Evolutionary conservation across 2,888 invertebrate species (phyloP).

Genomic region (Campoplex capitator): DNA sequence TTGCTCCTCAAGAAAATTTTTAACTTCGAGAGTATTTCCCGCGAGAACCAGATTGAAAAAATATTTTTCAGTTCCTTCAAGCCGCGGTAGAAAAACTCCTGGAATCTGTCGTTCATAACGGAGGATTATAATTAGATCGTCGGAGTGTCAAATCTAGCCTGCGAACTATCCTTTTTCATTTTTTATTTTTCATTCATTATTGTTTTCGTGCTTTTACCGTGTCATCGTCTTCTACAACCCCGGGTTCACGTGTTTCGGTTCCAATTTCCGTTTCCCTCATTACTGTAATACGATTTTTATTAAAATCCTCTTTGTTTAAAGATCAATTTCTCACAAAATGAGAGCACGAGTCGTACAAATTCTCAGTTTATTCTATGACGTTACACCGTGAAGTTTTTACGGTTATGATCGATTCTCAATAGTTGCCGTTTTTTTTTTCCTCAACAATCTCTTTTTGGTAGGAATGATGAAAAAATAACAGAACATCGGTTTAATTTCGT

Average conservation of each 20-base stretch:
- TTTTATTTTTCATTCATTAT: no score
- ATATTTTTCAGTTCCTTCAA: conserved; percentile 85
- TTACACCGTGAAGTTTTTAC: conserved; percentile 43
- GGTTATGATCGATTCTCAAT: background rate
- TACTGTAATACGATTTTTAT: conserved; percentile 5
- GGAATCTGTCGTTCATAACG: conserved; percentile 71
- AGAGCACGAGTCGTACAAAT: background rate
- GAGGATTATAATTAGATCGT: background rate
- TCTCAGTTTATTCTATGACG: conserved; percentile 20
- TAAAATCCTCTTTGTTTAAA: background rate
- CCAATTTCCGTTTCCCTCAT: conserved; percentile 57
- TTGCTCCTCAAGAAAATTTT: conserved; percentile 84
- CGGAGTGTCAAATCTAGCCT: background rate
- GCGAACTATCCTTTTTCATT: background rate
- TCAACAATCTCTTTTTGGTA: background rate
- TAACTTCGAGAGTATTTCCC: conserved; percentile 85
- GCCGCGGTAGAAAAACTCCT: conserved; percentile 86
- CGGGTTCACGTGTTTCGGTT: conserved; percentile 31
- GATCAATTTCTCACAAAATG: background rate
- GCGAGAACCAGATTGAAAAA: conserved; percentile 86
- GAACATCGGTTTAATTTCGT: conserved; percentile 53
- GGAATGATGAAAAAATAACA: conserved; percentile 24
- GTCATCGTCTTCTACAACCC: conserved; percentile 50
- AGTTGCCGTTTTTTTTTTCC: background rate
- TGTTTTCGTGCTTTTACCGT: conserved; percentile 57